phyloP scores from a whole-genome alignment of 2,113 vertebrate species.

The Prolemur simus region DNA sequence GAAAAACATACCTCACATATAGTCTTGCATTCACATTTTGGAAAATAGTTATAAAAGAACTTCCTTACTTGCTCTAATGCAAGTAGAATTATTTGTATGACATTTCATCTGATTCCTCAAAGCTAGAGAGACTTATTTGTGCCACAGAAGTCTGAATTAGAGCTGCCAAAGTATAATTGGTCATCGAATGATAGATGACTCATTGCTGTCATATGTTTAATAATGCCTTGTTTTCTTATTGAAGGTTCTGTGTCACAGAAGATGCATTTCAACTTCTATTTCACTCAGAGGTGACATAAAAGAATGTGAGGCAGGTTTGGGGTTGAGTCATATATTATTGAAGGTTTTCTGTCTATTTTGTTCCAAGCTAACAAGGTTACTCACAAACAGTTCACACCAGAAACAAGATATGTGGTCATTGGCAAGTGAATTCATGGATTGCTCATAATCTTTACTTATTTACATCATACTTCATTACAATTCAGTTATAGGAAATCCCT shows the following conservation, averaged over 20 bases:
- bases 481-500: background rate
- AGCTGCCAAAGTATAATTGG: constrained; percentile 45
- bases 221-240: constrained; percentile 60
- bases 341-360: constrained; percentile 47
- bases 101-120: constrained; percentile 49
- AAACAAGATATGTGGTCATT: constrained; percentile 44
- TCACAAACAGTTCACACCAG: constrained; percentile 43
- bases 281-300: constrained; percentile 63
- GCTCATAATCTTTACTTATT: constrained; percentile 42
- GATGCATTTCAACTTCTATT: constrained; percentile 58
- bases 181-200: constrained; percentile 56
- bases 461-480: constrained; percentile 2
- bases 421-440: constrained; percentile 35
- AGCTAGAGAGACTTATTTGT: constrained; percentile 45
- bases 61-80: background rate
- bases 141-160: constrained; percentile 6
- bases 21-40: background rate
- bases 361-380: constrained; percentile 28
- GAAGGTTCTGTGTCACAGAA: constrained; percentile 51
- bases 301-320: constrained; percentile 48
- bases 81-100: constrained; percentile 39
- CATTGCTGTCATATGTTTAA: constrained; percentile 61
- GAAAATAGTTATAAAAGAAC: constrained; percentile 38
- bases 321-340: constrained; percentile 40
- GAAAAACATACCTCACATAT: background rate